Base-by-base conservation (phyloP, 2,113 vertebrate genomes). In the Rhinoptilus africanus region DNA sequence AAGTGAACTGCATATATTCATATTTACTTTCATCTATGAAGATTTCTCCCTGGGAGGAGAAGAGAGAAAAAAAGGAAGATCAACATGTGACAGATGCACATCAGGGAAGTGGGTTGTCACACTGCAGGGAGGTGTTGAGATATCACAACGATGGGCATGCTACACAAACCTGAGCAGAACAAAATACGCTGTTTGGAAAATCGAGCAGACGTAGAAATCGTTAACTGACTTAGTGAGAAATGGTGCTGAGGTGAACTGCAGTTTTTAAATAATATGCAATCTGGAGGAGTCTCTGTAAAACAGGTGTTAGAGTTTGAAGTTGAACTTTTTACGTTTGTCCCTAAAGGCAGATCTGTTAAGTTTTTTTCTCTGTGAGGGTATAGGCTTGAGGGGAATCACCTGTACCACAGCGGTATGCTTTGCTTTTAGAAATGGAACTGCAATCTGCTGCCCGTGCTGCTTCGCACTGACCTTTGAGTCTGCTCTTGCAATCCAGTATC, bases 371-470 rank as follows among this genome's bases (percentile, higher is more conserved):
- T 97, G 93, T 87, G 85, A 95, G 66, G 67, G 51, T 80, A 83
- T 66, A 85, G 83, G 93, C 96, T 95, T 93, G 92, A 94, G 97
- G 92, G 94, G 92, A 96, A 97, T 96, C 95, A 96, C 97, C 96
- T 97, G 92, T 97, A 97, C 74, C 88, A 84, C 72, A 87, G 72
- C 3, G 0, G 72, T 92, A 89, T 95, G 82, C 77, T 97, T 83
- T 93, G 74, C 88, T 96, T 84, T 96, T 90, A 91, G 93, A 92
- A 93, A 89, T 90, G 89, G 83, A 92, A 57, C 60, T 85, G 88
- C 96, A 95, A 47, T 91, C 89, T 95, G 92, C 91, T 93, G 88
- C 56, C 92, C 5, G 1, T 37, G 68, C 87, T 94, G 88, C 85
- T 96, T 86, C 2, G 7, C 89, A 77, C 77, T 93, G 96, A 97